Conservation (phyloP, 2,113 vertebrate species). For the Sinocyclocheilus anophthalmus region DNA sequence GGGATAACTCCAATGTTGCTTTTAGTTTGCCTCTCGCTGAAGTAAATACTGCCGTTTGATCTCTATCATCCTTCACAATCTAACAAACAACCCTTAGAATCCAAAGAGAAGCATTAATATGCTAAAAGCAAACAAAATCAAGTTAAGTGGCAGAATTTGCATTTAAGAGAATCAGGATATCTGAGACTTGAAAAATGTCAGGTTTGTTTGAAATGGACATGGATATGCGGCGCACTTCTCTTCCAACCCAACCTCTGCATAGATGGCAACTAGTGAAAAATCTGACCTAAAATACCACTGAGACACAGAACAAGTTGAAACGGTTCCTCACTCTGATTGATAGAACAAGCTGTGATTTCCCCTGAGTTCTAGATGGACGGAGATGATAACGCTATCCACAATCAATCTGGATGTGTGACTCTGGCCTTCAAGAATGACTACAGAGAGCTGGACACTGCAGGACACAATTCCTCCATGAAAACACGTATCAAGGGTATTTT, state of each 20-base stretch:
- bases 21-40: constrained; percentile 25
- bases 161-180: background rate
- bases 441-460: constrained; percentile 52
- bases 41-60: constrained; percentile 27
- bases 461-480: constrained; percentile 47
- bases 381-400: constrained; percentile 59
- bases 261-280: constrained; percentile 57
- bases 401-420: constrained; percentile 62
- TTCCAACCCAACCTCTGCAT: constrained; percentile 40
- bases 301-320: constrained; percentile 63
- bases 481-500: constrained; percentile 40
- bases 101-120: constrained; percentile 14
- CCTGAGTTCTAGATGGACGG: constrained; percentile 64
- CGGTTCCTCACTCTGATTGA: constrained; percentile 63
- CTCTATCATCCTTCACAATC: background rate
- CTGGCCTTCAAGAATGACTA: constrained; percentile 57
- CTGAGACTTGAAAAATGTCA: background rate
- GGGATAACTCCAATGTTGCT: constrained; percentile 26
- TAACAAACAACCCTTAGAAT: background rate
- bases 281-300: constrained; percentile 58
- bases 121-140: background rate
- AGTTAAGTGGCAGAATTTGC: constrained; percentile 21
- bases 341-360: constrained; percentile 66
- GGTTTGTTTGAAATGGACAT: background rate
- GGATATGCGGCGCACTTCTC: constrained; percentile 13